Conservation (phyloP, 2,113 vertebrate species). For the Dicentrarchus labrax region DNA sequence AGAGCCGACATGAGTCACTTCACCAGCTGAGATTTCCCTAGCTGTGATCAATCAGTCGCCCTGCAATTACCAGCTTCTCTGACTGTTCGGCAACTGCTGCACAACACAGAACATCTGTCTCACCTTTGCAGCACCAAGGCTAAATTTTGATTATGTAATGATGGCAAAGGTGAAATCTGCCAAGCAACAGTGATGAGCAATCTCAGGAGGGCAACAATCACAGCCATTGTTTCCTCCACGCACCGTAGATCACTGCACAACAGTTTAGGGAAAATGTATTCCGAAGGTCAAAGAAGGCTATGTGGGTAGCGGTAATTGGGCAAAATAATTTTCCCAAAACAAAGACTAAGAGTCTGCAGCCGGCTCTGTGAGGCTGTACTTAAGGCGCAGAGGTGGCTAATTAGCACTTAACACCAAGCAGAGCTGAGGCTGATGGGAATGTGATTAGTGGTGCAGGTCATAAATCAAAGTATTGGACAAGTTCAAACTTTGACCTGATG, state of each 20-base stretch:
- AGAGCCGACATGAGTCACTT: background rate
- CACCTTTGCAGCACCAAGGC: background rate
- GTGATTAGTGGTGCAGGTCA: background rate
- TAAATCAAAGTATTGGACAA: background rate
- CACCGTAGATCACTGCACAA: slow-evolving; percentile 11
- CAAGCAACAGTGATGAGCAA: background rate
- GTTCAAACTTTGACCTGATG: background rate
- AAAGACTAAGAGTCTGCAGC: background rate
- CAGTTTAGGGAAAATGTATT: slow-evolving; percentile 6
- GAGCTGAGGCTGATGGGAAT: background rate
- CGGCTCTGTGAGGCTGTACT: background rate
- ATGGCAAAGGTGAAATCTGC: slow-evolving; percentile 29
- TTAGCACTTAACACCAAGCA: background rate
- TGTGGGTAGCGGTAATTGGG: background rate
- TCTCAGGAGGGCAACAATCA: slow-evolving; percentile 8
- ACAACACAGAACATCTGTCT: slow-evolving; percentile 31
- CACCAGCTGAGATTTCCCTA: background rate
- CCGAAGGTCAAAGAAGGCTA: slow-evolving; percentile 18
- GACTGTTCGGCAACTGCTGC: background rate
- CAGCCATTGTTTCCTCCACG: slow-evolving; percentile 11
- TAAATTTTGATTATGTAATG: slow-evolving; percentile 24
- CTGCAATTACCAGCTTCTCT: slow-evolving; percentile 27
- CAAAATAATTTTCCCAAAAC: background rate
- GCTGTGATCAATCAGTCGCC: slow-evolving; percentile 14
- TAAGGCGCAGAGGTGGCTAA: background rate